Evolutionary conservation across 2,797 vertebrate genomes (phyloP).

Genomic region (Discoglossus pictus): DNA sequence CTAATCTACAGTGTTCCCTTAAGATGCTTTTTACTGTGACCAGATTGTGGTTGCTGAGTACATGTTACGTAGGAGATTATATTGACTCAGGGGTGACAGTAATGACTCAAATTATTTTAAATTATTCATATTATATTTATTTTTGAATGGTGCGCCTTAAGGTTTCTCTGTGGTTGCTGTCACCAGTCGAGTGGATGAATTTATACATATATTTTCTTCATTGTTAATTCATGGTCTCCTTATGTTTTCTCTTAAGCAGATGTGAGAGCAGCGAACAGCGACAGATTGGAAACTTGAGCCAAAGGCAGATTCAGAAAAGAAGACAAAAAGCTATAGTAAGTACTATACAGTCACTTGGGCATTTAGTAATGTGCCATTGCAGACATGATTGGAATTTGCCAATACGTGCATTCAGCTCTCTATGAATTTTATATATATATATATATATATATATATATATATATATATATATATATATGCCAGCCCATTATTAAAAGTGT

Average conservation of each 20-base stretch:
- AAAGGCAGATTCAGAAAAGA: constrained; percentile 68
- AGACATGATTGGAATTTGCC: background rate
- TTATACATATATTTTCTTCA: constrained; percentile 11
- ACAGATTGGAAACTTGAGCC: constrained; percentile 54
- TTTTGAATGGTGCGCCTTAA: constrained; percentile 7
- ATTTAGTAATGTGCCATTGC: background rate
- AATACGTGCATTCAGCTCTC: too few species aligned
- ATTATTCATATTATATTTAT: constrained; percentile 41
- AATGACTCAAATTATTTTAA: constrained; percentile 8
- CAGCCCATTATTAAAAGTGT: too few species aligned
- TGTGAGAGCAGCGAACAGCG: constrained; percentile 63
- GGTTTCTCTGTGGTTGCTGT: constrained; percentile 18
- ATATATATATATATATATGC: too few species aligned
- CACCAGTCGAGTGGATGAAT: constrained; percentile 15
- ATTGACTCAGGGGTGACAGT: constrained; percentile 7
- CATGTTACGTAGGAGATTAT: background rate
- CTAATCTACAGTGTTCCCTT: too few species aligned
- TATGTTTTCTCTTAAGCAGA: constrained; percentile 57
- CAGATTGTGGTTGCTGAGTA: background rate
- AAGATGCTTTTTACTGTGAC: background rate
- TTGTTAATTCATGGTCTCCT: constrained; percentile 10
- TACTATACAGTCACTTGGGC: constrained; percentile 46
- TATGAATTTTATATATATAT: too few species aligned
- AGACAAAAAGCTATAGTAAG: constrained; percentile 77
- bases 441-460: too few species aligned